phyloP scores from a whole-genome alignment of 2,113 vertebrate species.

The Tringa solitaria region DNA sequence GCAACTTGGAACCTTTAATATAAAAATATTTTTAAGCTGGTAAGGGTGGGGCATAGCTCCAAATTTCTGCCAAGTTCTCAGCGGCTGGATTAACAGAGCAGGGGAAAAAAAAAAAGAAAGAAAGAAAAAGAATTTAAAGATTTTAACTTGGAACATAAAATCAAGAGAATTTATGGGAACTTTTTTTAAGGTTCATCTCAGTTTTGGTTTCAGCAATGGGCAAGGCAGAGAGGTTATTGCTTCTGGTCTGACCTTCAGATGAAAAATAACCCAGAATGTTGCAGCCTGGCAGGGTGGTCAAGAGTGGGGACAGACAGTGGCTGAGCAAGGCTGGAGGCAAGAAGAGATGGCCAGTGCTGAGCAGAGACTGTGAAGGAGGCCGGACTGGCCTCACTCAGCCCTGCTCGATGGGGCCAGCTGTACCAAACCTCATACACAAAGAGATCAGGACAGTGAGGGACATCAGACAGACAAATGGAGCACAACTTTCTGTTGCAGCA shows the following conservation, averaged over 20 bases:
- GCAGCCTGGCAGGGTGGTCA: not conserved
- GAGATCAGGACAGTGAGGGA: accelerated
- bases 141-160: not conserved
- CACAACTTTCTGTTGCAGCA: not conserved
- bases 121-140: too few relatives aligned
- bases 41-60: not conserved
- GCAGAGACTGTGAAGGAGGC: not conserved
- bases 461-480: not conserved
- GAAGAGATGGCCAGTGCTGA: not conserved
- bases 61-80: not conserved
- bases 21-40: not conserved
- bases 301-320: accelerated
- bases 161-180: not conserved
- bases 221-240: not conserved
- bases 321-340: not conserved
- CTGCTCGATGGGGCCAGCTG: not conserved
- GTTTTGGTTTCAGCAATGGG: not conserved
- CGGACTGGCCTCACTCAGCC: not conserved
- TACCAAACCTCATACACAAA: not conserved
- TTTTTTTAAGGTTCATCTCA: not conserved
- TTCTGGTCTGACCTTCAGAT: not conserved
- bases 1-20: not conserved
- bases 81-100: not conserved
- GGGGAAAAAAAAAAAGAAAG: not conserved
- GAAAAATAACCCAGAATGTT: not conserved